Conservation (phyloP, 2,113 vertebrate genomes). For the Alethe diademata region DNA sequence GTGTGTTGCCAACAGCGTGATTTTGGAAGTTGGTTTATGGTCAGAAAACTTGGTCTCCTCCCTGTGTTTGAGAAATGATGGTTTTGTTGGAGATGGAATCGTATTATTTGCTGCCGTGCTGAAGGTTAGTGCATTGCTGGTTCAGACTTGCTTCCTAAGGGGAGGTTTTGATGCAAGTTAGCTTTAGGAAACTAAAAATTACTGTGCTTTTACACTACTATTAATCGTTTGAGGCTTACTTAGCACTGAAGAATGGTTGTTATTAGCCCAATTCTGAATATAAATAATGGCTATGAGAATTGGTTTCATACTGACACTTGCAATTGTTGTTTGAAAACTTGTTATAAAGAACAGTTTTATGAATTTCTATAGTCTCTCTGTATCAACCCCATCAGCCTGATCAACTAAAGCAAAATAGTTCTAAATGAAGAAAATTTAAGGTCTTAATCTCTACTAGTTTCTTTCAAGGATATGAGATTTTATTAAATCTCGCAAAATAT, state of each 20-base stretch:
- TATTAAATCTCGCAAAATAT: neutral
- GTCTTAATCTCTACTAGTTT: neutral
- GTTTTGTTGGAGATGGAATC: neutral
- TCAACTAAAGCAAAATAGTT: neutral
- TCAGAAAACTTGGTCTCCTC: neutral
- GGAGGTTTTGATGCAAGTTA: neutral
- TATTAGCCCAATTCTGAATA: neutral
- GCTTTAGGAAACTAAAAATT: neutral
- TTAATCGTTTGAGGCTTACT: neutral
- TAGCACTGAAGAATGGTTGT: neutral
- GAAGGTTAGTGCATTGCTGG: neutral
- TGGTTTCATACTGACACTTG: neutral
- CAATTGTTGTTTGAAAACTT: neutral
- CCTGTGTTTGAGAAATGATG: neutral
- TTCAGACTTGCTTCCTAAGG: neutral
- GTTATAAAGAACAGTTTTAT: neutral
- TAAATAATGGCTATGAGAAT: neutral
- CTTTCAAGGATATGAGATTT: neutral
- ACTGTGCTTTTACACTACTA: neutral
- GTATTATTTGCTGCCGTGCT: neutral
- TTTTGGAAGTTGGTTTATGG: neutral
- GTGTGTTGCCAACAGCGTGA: rapidly evolving
- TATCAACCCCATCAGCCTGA: neutral
- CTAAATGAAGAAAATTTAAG: neutral
- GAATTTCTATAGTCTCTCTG: neutral